A percentile compares a stretch with the other conserved stretches of the same genome.
These are phyloP conservation scores for Leptonema lineaticorne DNA, from an alignment of 1,140 invertebrate species.

Conservation along the genomic window DNA sequence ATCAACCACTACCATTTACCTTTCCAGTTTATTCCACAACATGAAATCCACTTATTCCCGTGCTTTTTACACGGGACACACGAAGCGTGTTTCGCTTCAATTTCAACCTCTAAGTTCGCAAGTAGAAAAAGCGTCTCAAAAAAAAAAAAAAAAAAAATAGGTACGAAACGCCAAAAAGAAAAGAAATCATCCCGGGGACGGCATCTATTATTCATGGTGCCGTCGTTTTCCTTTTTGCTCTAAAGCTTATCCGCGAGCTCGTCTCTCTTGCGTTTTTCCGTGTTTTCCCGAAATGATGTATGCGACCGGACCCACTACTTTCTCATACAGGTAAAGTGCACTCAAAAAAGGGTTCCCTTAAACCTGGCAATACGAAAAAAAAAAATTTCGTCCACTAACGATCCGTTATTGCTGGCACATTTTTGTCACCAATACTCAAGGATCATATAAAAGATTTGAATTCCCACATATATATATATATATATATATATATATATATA, in stretches of 20 bases:
- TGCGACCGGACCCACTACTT: conserved; percentile 5
- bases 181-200: conserved; percentile 11
- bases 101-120: conserved; percentile 1
- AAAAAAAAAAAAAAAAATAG: not conserved
- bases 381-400: not conserved
- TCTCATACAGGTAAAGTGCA: not conserved
- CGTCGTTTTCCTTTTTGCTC: conserved; percentile 12
- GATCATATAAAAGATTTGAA: not conserved
- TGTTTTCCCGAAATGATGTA: not conserved
- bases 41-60: too few species aligned
- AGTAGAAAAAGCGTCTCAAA: too few species aligned
- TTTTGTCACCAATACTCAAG: not conserved
- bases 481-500: not conserved
- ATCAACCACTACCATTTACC: too few species aligned
- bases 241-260: not conserved
- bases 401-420: not conserved
- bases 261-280: not conserved
- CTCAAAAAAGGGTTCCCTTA: not conserved
- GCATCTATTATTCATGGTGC: conserved; percentile 28
- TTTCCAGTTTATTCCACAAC: too few species aligned
- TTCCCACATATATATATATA: not conserved
- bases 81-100: conserved; percentile 13
- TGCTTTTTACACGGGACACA: too few species aligned
- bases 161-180: not conserved
- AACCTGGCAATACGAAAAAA: too few species aligned